phyloP scores from a whole-genome alignment of 2,113 vertebrate species.

The Ptilorrhoa leucosticta region DNA sequence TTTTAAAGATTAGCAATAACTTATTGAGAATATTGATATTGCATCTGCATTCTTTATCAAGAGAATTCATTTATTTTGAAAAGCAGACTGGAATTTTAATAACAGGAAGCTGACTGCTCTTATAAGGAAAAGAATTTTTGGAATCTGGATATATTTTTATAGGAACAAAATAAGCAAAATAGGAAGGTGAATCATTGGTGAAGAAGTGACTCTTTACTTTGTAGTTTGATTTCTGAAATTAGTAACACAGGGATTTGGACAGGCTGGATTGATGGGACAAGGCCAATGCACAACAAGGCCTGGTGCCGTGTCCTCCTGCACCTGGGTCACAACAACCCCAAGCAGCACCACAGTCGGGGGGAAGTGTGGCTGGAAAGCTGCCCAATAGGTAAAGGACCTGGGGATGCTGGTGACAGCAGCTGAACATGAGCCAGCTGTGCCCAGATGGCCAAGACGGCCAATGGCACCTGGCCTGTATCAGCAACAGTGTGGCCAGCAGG shows the following conservation, averaged over 20 bases:
- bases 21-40: background rate
- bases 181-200: background rate
- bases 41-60: background rate
- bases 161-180: background rate
- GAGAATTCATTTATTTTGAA: background rate
- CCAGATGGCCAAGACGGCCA: background rate
- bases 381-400: background rate
- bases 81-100: background rate
- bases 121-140: background rate
- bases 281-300: background rate
- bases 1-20: background rate
- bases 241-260: background rate
- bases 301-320: rapidly evolving
- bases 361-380: background rate
- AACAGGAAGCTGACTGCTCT: background rate
- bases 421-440: background rate
- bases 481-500: background rate
- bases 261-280: background rate
- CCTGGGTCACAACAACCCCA: background rate
- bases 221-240: background rate
- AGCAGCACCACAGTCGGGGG: background rate
- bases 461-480: background rate
- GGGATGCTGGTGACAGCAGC: background rate
- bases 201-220: background rate
- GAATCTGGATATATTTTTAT: background rate